phyloP scores from a whole-genome alignment of 2,888 invertebrate genomes.

The Ferdinandea cuprea region DNA sequence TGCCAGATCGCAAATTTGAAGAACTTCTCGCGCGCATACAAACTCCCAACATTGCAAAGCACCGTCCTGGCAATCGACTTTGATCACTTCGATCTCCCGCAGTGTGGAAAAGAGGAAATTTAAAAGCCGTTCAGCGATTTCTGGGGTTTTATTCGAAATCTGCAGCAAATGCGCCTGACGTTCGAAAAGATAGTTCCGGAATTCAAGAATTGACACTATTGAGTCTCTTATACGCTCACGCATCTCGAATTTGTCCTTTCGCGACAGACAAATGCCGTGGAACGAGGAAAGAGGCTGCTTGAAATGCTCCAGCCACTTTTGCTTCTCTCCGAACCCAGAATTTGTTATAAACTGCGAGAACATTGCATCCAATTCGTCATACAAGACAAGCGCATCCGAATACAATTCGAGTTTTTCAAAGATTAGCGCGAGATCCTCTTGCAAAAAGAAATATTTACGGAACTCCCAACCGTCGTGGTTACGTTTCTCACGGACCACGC shows the following conservation, averaged over 20 bases:
- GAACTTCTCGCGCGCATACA: slow-evolving; percentile 93
- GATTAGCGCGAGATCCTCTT: slow-evolving; percentile 98
- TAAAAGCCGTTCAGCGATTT: slow-evolving; percentile 92
- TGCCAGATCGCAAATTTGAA: slow-evolving; percentile 90
- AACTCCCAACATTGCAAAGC: slow-evolving; percentile 97
- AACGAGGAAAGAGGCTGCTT: slow-evolving; percentile 91
- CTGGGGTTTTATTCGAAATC: slow-evolving; percentile 83
- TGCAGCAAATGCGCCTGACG: slow-evolving; percentile 93
- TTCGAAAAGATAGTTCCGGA: slow-evolving; percentile 96
- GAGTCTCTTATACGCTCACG: slow-evolving; percentile 79
- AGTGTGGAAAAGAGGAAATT: slow-evolving; percentile 95
- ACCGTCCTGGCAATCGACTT: slow-evolving; percentile 91
- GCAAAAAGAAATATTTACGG: slow-evolving; percentile 95
- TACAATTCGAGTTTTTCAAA: slow-evolving; percentile 96
- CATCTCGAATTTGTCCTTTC: slow-evolving; percentile 85
- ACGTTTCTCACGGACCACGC: slow-evolving; percentile 94
- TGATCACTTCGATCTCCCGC: slow-evolving; percentile 91
- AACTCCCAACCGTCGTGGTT: slow-evolving; percentile 97
- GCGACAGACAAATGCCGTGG: slow-evolving; percentile 89
- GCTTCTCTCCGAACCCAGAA: slow-evolving; percentile 93
- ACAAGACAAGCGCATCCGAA: slow-evolving; percentile 97
- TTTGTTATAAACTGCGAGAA: slow-evolving; percentile 98
- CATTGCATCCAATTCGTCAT: slow-evolving; percentile 97
- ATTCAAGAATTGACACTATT: slow-evolving; percentile 90
- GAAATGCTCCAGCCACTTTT: slow-evolving; percentile 93